A percentile compares a stretch with the other conserved stretches of the same genome.
Evolutionary conservation across 2,888 invertebrate genomes (phyloP).

Genomic region (Pheosia gnoma): DNA sequence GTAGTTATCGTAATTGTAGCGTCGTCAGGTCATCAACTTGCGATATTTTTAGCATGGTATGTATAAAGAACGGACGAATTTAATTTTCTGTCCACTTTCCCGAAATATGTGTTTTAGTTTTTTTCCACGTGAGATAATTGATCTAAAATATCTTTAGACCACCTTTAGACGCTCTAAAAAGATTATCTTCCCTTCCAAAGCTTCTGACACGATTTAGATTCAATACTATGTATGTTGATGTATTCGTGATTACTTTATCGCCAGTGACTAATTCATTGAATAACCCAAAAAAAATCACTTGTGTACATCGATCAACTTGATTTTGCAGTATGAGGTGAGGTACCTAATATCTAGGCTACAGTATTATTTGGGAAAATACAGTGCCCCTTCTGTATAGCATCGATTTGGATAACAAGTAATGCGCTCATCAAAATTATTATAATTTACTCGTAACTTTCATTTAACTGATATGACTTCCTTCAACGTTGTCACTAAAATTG

Average conservation of each 20-base stretch:
- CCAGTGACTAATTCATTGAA: neutral
- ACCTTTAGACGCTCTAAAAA: neutral
- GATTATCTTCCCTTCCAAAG: neutral
- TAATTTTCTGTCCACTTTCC: conserved; percentile 1
- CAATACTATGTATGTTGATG: neutral
- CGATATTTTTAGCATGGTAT: conserved; percentile 10
- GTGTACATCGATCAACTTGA: neutral
- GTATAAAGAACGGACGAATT: conserved; percentile 2
- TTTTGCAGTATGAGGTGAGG: neutral
- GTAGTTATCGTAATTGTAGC: conserved; percentile 18
- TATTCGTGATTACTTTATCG: neutral
- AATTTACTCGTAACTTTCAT: neutral
- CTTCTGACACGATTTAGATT: neutral
- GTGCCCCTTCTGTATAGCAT: neutral
- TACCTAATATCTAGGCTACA: neutral
- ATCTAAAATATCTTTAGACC: neutral
- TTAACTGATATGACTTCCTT: neutral
- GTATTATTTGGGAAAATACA: neutral
- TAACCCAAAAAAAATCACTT: conserved; percentile 1
- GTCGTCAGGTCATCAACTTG: conserved; percentile 9
- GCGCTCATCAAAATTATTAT: neutral
- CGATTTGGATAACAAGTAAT: neutral
- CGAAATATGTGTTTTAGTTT: neutral
- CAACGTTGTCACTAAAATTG: neutral
- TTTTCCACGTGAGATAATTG: neutral